These are phyloP conservation scores for Anthophora plumipes DNA, from an alignment of 2,888 invertebrate genomes.

Conservation along the genomic window DNA sequence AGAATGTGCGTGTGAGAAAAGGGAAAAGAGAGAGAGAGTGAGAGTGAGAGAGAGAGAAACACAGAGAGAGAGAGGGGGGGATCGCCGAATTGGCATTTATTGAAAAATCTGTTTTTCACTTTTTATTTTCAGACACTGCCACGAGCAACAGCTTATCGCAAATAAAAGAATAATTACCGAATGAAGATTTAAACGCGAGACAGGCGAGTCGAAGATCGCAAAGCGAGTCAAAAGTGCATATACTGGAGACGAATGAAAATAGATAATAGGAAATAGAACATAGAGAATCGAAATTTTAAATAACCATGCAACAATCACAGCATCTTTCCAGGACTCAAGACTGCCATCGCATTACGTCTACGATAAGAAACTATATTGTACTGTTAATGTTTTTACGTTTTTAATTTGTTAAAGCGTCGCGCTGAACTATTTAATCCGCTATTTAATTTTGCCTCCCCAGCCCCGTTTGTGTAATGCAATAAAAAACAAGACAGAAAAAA, in stretches of 20 bases:
- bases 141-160: constrained; percentile 81
- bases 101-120: not conserved
- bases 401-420: constrained; percentile 82
- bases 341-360: constrained; percentile 83
- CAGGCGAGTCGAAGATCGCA: constrained; percentile 60
- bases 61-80: not conserved
- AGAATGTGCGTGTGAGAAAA: not conserved
- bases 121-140: constrained; percentile 81
- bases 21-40: not conserved
- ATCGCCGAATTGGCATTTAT: not conserved
- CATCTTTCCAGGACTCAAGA: constrained; percentile 83
- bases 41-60: too few relatives aligned
- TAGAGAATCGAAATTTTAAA: constrained; percentile 67
- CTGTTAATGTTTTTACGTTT: constrained; percentile 84
- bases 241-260: constrained; percentile 44
- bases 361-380: constrained; percentile 82
- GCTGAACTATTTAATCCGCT: constrained; percentile 75
- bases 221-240: constrained; percentile 53
- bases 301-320: constrained; percentile 79
- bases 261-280: constrained; percentile 39
- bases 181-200: constrained; percentile 64
- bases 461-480: constrained; percentile 71
- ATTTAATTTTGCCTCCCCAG: constrained; percentile 71
- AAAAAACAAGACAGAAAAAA: constrained; percentile 59
- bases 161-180: constrained; percentile 76